A percentile compares a stretch with the other conserved stretches of the same genome.
phyloP scores from a whole-genome alignment of 2,888 invertebrate species.

The Nephrotoma guestfalica region DNA sequence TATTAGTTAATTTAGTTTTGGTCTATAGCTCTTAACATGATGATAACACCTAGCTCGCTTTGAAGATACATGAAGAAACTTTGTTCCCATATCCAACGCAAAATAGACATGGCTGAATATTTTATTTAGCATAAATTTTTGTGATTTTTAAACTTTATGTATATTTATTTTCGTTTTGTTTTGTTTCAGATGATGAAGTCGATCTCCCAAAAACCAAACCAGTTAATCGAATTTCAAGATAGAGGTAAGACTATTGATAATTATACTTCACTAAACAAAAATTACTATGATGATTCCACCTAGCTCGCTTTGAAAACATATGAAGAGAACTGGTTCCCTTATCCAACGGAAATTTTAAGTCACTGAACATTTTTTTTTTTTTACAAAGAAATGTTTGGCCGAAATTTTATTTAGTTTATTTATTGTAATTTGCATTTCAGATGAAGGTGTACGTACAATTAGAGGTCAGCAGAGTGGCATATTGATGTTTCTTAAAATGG shows the following conservation, averaged over 20 bases:
- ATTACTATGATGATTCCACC: constrained; percentile 13
- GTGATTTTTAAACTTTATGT: too few species aligned
- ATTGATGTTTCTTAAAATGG: too few species aligned
- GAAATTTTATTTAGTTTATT: background rate
- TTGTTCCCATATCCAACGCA: constrained; percentile 13
- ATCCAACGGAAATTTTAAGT: constrained; percentile 9
- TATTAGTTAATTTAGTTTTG: too few species aligned
- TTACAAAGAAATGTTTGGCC: too few species aligned
- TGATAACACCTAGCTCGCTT: constrained; percentile 14
- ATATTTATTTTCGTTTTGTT: too few species aligned
- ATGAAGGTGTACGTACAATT: too few species aligned
- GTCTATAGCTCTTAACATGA: background rate
- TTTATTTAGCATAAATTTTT: too few species aligned
- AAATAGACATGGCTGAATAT: background rate
- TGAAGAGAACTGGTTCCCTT: constrained; percentile 20
- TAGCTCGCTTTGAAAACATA: constrained; percentile 22
- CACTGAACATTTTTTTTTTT: background rate
- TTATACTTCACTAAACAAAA: background rate
- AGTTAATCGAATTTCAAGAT: too few species aligned
- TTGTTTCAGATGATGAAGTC: too few species aligned
- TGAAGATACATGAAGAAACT: constrained; percentile 13
- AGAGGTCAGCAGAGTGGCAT: too few species aligned
- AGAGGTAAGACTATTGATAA: background rate
- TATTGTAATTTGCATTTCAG: background rate
- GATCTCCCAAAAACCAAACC: too few species aligned